These are phyloP conservation scores for Thaumetopoea pityocampa DNA, from an alignment of 1,140 invertebrate genomes.

Conservation along the genomic window DNA sequence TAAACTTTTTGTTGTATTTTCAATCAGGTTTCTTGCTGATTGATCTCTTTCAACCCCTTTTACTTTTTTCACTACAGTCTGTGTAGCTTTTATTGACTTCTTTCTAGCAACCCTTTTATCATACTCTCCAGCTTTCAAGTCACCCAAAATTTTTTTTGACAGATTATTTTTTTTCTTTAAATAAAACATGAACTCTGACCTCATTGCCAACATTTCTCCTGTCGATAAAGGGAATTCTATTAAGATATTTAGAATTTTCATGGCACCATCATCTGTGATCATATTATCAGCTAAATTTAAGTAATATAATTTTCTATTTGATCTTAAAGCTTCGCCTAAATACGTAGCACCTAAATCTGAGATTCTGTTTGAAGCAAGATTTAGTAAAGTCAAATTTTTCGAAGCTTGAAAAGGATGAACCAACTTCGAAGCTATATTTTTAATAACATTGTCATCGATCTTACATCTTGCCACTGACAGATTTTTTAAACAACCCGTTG, in stretches of 20 bases:
- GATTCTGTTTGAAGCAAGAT: constrained; percentile 51
- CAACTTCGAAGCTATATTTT: constrained; percentile 31
- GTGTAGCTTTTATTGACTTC: constrained; percentile 21
- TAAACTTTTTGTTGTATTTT: constrained; percentile 12
- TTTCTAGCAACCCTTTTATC: constrained; percentile 26
- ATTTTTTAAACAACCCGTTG: constrained; percentile 23
- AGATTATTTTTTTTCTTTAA: constrained; percentile 35
- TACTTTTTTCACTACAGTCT: constrained; percentile 18
- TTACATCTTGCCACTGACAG: constrained; percentile 44
- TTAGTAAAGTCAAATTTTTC: constrained; percentile 34
- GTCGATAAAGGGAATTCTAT: constrained; percentile 30
- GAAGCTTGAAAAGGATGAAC: constrained; percentile 35
- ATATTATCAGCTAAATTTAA: constrained; percentile 47
- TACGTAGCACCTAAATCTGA: constrained; percentile 39
- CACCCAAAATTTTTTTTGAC: constrained; percentile 24
- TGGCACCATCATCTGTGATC: constrained; percentile 41
- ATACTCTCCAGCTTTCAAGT: constrained; percentile 27
- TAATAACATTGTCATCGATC: constrained; percentile 37
- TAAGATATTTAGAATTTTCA: constrained; percentile 31
- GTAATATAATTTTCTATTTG: constrained; percentile 42
- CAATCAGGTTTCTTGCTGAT: constrained; percentile 7
- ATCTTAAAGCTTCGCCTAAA: constrained; percentile 36
- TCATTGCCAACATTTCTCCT: constrained; percentile 30
- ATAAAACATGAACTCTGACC: constrained; percentile 29
- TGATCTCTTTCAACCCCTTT: constrained; percentile 33